These are phyloP conservation scores for Sarcophilus harrisii DNA, from an alignment of 2,797 vertebrate genomes.

Conservation along the genomic window DNA sequence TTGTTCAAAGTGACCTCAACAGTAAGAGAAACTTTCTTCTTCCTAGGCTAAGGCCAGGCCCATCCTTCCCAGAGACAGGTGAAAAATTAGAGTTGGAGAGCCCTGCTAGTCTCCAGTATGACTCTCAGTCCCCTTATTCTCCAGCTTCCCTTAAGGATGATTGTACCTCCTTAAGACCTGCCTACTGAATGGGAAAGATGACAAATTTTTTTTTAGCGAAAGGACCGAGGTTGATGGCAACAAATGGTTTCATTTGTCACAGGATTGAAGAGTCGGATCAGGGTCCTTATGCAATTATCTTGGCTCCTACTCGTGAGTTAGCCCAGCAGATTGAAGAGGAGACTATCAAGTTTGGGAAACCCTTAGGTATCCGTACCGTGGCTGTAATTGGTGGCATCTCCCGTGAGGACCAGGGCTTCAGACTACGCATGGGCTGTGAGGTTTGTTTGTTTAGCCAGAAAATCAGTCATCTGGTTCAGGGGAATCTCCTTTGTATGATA, in stretches of 20 bases:
- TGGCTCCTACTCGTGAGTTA: conserved; percentile 97
- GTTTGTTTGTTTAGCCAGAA: conserved; percentile 80
- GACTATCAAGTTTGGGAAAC: conserved; percentile 98
- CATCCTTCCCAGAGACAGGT: too few relatives aligned
- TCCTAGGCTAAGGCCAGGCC: not conserved
- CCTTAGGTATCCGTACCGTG: conserved; percentile 96
- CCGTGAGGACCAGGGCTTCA: conserved; percentile 98
- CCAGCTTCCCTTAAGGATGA: conserved; percentile 38
- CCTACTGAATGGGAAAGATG: conserved; percentile 38
- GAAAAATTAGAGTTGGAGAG: conserved; percentile 18
- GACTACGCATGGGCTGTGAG: conserved; percentile 98
- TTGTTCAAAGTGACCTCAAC: not conserved
- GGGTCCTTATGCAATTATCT: conserved; percentile 96
- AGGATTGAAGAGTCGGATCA: conserved; percentile 98
- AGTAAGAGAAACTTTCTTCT: not conserved
- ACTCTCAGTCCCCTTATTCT: conserved; percentile 1
- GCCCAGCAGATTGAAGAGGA: conserved; percentile 99
- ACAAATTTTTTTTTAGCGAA: not conserved
- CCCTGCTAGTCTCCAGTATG: not conserved
- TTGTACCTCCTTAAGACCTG: conserved; percentile 31
- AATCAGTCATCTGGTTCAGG: not conserved
- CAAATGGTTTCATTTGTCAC: conserved; percentile 63
- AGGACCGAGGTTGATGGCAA: conserved; percentile 51
- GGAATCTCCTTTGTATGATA: not conserved
- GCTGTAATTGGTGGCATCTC: conserved; percentile 99